These are phyloP conservation scores for Tipula vernalis DNA, from an alignment of 2,888 invertebrate species.

Conservation along the genomic window DNA sequence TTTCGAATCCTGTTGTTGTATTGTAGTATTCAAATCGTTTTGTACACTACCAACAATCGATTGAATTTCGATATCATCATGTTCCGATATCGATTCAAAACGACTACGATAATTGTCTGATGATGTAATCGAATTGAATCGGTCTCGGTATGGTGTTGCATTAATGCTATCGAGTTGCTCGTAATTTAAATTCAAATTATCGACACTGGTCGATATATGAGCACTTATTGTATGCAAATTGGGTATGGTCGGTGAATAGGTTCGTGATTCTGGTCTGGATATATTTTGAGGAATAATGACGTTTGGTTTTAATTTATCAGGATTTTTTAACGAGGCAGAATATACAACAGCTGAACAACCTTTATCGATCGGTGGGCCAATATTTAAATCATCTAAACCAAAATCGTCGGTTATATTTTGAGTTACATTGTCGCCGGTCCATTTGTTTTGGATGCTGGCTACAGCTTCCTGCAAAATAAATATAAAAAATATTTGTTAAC, in stretches of 20 bases:
- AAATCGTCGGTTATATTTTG: slow-evolving; percentile 35
- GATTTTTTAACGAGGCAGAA: slow-evolving; percentile 43
- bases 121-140: not conserved
- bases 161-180: not conserved
- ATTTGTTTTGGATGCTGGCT: slow-evolving; percentile 27
- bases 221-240: slow-evolving; percentile 18
- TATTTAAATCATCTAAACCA: slow-evolving; percentile 45
- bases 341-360: slow-evolving; percentile 75
- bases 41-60: slow-evolving; percentile 5
- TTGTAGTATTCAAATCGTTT: not conserved
- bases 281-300: not conserved
- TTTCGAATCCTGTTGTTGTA: not conserved
- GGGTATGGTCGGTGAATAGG: not conserved
- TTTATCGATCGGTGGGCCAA: slow-evolving; percentile 59
- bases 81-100: not conserved
- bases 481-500: not conserved
- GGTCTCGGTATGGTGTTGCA: not conserved
- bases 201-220: slow-evolving; percentile 32
- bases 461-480: slow-evolving; percentile 25
- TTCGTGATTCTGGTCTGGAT: slow-evolving; percentile 10
- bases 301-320: not conserved
- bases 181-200: slow-evolving; percentile 25
- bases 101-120: not conserved
- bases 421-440: slow-evolving; percentile 28
- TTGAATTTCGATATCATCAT: not conserved